Evolutionary conservation across 2,888 invertebrate species (phyloP).

Genomic region (Balanococcus diminutus): DNA sequence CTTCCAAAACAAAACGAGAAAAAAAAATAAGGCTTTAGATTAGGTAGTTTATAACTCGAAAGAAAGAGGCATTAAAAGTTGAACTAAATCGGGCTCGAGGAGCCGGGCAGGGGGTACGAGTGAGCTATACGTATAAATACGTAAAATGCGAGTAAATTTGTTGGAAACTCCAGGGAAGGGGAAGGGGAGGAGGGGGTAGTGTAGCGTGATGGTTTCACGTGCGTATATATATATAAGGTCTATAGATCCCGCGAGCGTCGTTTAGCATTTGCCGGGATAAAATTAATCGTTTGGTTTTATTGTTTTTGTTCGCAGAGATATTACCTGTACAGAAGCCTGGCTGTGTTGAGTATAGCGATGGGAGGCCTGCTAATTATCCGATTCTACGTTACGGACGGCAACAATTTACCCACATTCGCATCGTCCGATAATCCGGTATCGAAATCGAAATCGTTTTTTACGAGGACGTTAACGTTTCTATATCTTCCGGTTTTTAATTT

Average conservation of each 20-base stretch:
- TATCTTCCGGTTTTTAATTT: constrained; percentile 92
- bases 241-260: constrained; percentile 36
- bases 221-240: neutral
- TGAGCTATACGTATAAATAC: too few species aligned
- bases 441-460: constrained; percentile 78
- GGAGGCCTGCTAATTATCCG: constrained; percentile 74
- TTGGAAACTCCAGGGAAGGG: too few species aligned
- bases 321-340: constrained; percentile 58
- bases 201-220: neutral
- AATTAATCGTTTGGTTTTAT: constrained; percentile 31
- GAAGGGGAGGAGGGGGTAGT: too few species aligned
- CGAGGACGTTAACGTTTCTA: constrained; percentile 85
- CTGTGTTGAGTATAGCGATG: constrained; percentile 60
- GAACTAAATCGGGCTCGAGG: neutral
- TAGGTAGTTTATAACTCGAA: neutral
- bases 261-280: constrained; percentile 28
- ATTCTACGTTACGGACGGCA: constrained; percentile 76
- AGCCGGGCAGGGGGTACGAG: neutral
- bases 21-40: neutral
- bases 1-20: neutral
- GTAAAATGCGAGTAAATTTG: neutral
- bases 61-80: neutral
- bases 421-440: constrained; percentile 96
- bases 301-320: constrained; percentile 47
- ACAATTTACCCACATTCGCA: constrained; percentile 80